A percentile compares a stretch with the other conserved stretches of the same genome.
phyloP scores from a whole-genome alignment of 2,113 vertebrate species.

The Condylura cristata region DNA sequence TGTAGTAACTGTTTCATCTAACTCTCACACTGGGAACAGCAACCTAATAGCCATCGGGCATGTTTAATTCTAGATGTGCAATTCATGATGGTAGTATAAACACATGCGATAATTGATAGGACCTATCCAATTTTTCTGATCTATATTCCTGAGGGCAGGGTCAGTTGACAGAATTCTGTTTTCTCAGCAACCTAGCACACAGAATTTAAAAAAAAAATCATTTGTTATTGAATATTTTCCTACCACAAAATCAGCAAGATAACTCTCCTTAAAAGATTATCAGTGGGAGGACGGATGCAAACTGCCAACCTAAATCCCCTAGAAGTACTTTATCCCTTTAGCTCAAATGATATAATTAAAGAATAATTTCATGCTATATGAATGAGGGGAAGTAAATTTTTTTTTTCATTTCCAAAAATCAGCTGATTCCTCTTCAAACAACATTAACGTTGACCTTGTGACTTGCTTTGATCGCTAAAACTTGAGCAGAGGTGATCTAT shows the following conservation, averaged over 20 bases:
- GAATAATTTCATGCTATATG: not conserved
- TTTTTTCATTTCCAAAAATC: not conserved
- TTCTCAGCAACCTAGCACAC: not conserved
- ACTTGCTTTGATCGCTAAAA: not conserved
- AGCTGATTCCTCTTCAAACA: not conserved
- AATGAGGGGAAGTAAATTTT: not conserved
- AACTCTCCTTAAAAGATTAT: not conserved
- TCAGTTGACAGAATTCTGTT: constrained; percentile 30
- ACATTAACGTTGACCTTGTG: not conserved
- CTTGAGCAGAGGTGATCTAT: not conserved
- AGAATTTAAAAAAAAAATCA: not conserved
- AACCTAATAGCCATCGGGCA: not conserved
- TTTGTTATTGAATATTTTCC: not conserved
- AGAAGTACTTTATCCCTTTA: not conserved
- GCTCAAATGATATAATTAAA: not conserved
- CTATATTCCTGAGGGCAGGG: not conserved
- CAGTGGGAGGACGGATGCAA: not conserved
- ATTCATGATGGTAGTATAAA: not conserved
- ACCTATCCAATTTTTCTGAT: constrained; percentile 5
- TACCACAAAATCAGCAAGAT: not conserved
- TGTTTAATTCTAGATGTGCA: not conserved
- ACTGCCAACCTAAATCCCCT: not conserved
- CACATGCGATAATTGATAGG: not conserved
- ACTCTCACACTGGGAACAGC: constrained; percentile 26
- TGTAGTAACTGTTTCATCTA: not conserved